Evolutionary conservation across 2,797 vertebrate genomes (phyloP).

Genomic region (Stomatorhinus walkeri): DNA sequence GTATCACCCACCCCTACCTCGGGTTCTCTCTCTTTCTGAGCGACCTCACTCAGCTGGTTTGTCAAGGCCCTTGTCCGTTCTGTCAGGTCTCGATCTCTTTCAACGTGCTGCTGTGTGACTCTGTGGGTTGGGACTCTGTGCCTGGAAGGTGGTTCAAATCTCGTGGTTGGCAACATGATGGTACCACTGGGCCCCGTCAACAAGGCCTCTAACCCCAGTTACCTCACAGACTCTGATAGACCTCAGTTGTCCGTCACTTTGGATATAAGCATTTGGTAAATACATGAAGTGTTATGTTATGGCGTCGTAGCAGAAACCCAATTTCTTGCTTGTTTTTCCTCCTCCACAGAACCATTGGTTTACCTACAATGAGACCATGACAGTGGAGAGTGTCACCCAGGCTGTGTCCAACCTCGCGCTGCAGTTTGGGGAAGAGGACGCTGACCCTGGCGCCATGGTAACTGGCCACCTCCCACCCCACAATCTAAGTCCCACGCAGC

Average conservation of each 20-base stretch:
- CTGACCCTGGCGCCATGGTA: slow-evolving; percentile 95
- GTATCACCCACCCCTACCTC: neutral
- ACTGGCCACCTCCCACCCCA: slow-evolving; percentile 11
- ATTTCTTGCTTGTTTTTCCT: neutral
- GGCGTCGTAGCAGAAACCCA: neutral
- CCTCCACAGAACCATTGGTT: slow-evolving; percentile 90
- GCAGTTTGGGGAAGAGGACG: slow-evolving; percentile 97
- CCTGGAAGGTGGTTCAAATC: neutral
- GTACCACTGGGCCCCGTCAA: neutral
- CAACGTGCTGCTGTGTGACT: neutral
- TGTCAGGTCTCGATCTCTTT: neutral
- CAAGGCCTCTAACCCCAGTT: neutral
- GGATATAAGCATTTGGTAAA: neutral
- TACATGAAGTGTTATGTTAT: neutral
- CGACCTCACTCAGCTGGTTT: neutral
- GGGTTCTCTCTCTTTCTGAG: neutral
- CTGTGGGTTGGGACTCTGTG: neutral
- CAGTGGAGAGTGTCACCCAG: slow-evolving; percentile 95
- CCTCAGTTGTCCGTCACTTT: neutral
- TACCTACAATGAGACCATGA: slow-evolving; percentile 98
- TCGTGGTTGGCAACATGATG: neutral
- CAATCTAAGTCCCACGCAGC: neutral
- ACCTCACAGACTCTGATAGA: neutral
- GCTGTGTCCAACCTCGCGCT: slow-evolving; percentile 94
- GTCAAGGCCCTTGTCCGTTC: neutral